Evolutionary conservation across 2,797 vertebrate species (phyloP).

Genomic region (Clamator glandarius): DNA sequence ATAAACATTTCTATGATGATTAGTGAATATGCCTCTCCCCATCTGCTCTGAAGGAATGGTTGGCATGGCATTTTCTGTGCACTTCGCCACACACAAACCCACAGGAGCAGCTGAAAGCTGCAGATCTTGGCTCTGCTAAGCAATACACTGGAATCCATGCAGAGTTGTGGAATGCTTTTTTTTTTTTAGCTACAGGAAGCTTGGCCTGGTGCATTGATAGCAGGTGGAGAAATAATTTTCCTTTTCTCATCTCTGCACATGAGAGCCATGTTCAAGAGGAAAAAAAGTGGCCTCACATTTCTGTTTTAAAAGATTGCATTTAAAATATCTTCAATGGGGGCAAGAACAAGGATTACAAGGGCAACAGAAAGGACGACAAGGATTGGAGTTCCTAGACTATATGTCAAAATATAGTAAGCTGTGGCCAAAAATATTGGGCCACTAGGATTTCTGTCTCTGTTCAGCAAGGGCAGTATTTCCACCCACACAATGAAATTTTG

Average conservation of each 20-base stretch:
- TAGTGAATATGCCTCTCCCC: background rate
- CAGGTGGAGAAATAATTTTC: slow-evolving; percentile 40
- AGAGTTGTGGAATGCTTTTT: slow-evolving; percentile 25
- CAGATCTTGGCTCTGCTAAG: slow-evolving; percentile 48
- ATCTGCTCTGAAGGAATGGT: slow-evolving; percentile 44
- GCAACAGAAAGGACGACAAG: background rate
- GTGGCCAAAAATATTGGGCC: background rate
- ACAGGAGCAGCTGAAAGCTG: slow-evolving; percentile 50
- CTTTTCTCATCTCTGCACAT: slow-evolving; percentile 1
- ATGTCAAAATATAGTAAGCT: slow-evolving; percentile 33
- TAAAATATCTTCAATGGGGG: background rate
- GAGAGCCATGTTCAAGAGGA: background rate
- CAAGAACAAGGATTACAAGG: background rate
- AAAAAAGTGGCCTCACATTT: background rate
- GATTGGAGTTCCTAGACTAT: background rate
- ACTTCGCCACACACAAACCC: slow-evolving; percentile 18
- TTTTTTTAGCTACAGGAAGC: background rate
- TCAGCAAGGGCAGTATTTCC: slow-evolving; percentile 14
- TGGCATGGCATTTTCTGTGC: slow-evolving; percentile 33
- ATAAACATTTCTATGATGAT: background rate
- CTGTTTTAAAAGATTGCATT: background rate
- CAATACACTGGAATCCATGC: slow-evolving; percentile 30
- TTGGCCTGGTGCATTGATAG: slow-evolving; percentile 6
- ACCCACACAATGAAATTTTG: slow-evolving; percentile 37
- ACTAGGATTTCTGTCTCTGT: slow-evolving; percentile 35